Evolutionary conservation across 2,888 invertebrate species (phyloP), one percentile per base, ranked within the genome.

Genomic region (Papilio protenor): DNA sequence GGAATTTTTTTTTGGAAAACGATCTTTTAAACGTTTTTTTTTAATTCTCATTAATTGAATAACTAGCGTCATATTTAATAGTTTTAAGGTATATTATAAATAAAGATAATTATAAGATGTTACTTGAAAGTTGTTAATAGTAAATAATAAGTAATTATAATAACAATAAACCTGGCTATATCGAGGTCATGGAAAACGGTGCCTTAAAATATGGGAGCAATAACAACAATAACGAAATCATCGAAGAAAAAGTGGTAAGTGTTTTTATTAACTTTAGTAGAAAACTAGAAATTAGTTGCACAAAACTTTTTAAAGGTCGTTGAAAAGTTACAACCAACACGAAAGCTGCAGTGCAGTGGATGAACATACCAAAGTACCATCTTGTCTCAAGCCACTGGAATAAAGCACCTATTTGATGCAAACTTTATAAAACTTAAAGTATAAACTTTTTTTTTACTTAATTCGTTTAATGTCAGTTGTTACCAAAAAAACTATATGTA

Each of bases 151-250:
- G 73, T 85, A 87, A 85, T 85, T 88, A 84, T 85, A 87, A 84
- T 86, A 84, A 85, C 88, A 84, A 85, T 79, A 79, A 80, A 84
- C 90, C 91, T 92, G 90, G 90, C 92, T 85, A 89, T 91, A 89
- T 92, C 88, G 91, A 90, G 93, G 94, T 91, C 93, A 95, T 95
- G 95, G 95, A 95, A 94, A 95, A 94, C 94, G 94, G 95, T 95
- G 95, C 95, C 94, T 95, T 95, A 93, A 95, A 94, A 91, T 94
- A 94, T 94, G 95, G 95, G 94, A 95, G 94, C 94, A 95, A 95
- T 88, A 95, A 94, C 90, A 94, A 94, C 91, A 94, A 94, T 88
- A 94, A 94, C 87, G 95, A 94, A 81, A 90, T 92, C 84, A 84
- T 92, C 82, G 94, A 94, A 82, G 95, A 95, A 82, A 95, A 95